Conservation (phyloP, 2,888 invertebrate genomes). For the Mesorhabditis sp. region DNA sequence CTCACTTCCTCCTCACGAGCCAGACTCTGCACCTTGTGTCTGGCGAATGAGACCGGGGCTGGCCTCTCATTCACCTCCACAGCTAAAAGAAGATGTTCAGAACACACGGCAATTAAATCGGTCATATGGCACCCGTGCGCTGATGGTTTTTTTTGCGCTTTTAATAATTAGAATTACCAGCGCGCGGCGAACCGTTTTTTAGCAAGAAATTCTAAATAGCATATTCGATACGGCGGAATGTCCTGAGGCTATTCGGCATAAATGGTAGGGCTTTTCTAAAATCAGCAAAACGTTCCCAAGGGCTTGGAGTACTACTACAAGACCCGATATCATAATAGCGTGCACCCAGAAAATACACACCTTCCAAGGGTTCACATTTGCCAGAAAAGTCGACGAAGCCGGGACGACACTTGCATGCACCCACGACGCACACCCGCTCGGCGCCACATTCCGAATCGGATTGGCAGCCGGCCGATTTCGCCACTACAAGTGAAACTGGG, state of each 20-base stretch:
- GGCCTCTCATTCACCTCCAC: constrained; percentile 36
- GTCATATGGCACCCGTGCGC: too few species aligned
- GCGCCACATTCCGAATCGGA: constrained; percentile 37
- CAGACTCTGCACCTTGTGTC: constrained; percentile 29
- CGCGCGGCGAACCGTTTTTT: too few species aligned
- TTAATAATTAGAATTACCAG: too few species aligned
- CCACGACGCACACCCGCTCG: constrained; percentile 40
- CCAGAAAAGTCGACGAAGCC: constrained; percentile 45
- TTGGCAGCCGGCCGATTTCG: constrained; percentile 26
- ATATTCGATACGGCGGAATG: too few species aligned
- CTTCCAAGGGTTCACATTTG: constrained; percentile 41
- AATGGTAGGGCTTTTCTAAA: too few species aligned
- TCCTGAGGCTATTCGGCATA: too few species aligned
- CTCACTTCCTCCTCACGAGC: constrained; percentile 9
- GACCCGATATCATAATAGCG: too few species aligned
- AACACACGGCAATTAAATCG: too few species aligned
- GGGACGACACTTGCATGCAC: constrained; percentile 43
- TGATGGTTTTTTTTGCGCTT: too few species aligned
- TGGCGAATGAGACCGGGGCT: constrained; percentile 37
- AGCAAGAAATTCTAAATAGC: too few species aligned
- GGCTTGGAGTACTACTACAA: too few species aligned
- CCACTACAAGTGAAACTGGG: background rate
- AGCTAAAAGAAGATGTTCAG: constrained; percentile 31
- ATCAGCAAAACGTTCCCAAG: too few species aligned
- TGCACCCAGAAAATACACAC: constrained; percentile 18